These are phyloP conservation scores for Lineus longissimus DNA, from an alignment of 1,140 invertebrate genomes.

Conservation along the genomic window DNA sequence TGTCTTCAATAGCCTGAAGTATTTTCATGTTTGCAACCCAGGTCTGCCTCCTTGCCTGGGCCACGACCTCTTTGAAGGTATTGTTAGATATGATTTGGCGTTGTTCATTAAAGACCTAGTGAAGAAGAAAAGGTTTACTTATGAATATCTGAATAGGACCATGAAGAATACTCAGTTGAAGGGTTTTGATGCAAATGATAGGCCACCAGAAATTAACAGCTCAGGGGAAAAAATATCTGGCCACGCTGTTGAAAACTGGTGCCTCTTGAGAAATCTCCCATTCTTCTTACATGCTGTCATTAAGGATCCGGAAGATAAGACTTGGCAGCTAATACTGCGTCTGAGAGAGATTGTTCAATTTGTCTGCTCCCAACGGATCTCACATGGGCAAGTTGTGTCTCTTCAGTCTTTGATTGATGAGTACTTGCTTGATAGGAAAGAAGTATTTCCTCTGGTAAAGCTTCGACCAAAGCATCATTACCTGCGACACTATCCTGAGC, in stretches of 20 bases:
- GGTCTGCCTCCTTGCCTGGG: neutral
- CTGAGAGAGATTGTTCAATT: neutral
- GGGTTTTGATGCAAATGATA: neutral
- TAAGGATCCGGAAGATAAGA: neutral
- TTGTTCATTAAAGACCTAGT: neutral
- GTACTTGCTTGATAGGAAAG: neutral
- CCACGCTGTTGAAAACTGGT: conserved; percentile 4
- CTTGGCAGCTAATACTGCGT: neutral
- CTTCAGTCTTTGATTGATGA: neutral
- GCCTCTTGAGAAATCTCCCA: neutral
- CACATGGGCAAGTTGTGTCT: neutral
- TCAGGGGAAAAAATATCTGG: neutral
- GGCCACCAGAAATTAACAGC: neutral
- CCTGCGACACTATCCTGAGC: neutral
- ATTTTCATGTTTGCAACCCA: neutral
- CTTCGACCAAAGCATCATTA: conserved; percentile 8
- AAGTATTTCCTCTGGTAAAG: neutral
- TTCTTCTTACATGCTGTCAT: neutral
- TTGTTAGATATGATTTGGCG: neutral
- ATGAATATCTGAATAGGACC: neutral
- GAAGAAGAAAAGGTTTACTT: conserved; percentile 9
- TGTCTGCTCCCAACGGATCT: neutral
- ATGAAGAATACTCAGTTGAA: neutral
- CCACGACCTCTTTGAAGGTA: conserved; percentile 2
- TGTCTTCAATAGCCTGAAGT: neutral